Evolutionary conservation across 2,797 vertebrate species (phyloP).

Genomic region (Enteromius radiatus): DNA sequence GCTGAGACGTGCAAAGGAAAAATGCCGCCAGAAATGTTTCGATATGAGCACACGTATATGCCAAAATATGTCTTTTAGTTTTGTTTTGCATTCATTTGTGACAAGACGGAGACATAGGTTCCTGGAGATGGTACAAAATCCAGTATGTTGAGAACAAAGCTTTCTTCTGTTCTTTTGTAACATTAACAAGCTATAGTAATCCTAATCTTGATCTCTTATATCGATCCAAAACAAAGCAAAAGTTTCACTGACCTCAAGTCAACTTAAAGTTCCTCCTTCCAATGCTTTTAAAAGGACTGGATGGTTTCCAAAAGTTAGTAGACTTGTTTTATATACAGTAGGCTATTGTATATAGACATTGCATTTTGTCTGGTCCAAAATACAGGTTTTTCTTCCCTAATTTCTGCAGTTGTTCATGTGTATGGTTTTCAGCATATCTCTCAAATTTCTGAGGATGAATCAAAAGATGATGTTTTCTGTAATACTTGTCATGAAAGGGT

Average conservation of each 20-base stretch:
- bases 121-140: background rate
- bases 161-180: constrained; percentile 1
- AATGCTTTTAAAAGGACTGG: constrained; percentile 1
- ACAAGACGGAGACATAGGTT: background rate
- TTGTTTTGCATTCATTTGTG: background rate
- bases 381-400: background rate
- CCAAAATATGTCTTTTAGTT: background rate
- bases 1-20: background rate
- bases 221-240: background rate
- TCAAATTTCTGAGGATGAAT: background rate
- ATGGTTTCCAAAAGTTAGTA: background rate
- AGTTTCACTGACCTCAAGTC: background rate
- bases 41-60: constrained; percentile 3
- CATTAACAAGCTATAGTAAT: background rate
- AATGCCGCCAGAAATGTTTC: constrained; percentile 13
- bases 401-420: background rate
- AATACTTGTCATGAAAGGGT: background rate
- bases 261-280: background rate
- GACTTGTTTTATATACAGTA: background rate
- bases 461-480: background rate
- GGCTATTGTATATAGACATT: background rate
- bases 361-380: background rate
- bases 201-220: background rate
- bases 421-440: background rate
- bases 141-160: background rate